These are phyloP conservation scores for Apolygus lucorum DNA, from an alignment of 1,140 invertebrate genomes.

Conservation along the genomic window DNA sequence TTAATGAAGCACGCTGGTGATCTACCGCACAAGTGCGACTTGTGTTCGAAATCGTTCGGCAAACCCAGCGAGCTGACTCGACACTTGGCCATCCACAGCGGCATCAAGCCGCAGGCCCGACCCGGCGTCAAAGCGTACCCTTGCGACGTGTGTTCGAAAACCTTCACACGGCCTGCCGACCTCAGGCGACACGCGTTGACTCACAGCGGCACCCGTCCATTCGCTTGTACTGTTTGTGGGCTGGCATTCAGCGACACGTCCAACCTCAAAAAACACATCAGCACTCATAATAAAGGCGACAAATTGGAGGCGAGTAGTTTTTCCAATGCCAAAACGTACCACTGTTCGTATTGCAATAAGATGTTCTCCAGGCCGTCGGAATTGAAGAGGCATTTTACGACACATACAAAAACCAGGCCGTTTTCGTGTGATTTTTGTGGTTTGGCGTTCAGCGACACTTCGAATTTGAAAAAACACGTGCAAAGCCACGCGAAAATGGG, in stretches of 20 bases:
- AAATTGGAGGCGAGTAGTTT: no score
- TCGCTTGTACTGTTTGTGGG: slow-evolving; percentile 17
- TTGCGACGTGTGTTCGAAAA: slow-evolving; percentile 13
- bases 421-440: slow-evolving; percentile 21
- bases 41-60: slow-evolving; percentile 46
- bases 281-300: neutral
- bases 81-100: slow-evolving; percentile 26
- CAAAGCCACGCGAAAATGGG: neutral
- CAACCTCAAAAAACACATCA: slow-evolving; percentile 20
- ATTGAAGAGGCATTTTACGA: slow-evolving; percentile 19
- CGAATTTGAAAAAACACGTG: slow-evolving; percentile 21
- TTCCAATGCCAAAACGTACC: no score
- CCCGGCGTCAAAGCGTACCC: slow-evolving; percentile 7
- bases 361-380: no score
- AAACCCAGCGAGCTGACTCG: slow-evolving; percentile 33
- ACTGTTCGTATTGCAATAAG: no score
- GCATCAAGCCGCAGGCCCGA: neutral
- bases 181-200: slow-evolving; percentile 13
- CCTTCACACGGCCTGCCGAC: slow-evolving; percentile 15
- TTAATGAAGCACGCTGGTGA: slow-evolving; percentile 43
- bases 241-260: slow-evolving; percentile 20
- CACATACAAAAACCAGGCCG: slow-evolving; percentile 11
- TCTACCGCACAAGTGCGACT: slow-evolving; percentile 47
- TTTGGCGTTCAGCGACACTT: slow-evolving; percentile 19
- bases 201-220: slow-evolving; percentile 8